Evolutionary conservation across 2,888 invertebrate genomes (phyloP).

Genomic region (Spisula subtruncata): DNA sequence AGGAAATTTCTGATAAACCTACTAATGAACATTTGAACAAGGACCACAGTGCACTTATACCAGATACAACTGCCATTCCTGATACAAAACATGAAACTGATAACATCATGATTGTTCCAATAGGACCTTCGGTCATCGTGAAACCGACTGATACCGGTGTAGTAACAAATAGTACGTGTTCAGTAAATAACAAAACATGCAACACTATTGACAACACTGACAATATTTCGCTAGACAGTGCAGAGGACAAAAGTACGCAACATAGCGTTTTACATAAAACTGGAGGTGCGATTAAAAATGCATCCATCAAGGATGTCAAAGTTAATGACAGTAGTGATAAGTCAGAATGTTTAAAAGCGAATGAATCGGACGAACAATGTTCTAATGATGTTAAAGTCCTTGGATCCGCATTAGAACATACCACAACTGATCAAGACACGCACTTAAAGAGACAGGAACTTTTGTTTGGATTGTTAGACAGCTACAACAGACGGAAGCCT

Average conservation of each 20-base stretch:
- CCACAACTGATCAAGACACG: slow-evolving; percentile 32
- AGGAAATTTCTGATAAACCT: not conserved
- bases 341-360: not conserved
- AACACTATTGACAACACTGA: not conserved
- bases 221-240: not conserved
- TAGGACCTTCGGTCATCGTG: not conserved
- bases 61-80: not conserved
- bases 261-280: not conserved
- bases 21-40: not conserved
- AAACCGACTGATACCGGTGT: not conserved
- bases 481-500: slow-evolving; percentile 55
- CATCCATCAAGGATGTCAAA: not conserved
- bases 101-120: not conserved
- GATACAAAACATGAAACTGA: not conserved
- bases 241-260: not conserved
- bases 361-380: not conserved
- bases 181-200: not conserved
- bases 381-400: slow-evolving; percentile 29
- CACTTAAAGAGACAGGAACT: slow-evolving; percentile 51
- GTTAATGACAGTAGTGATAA: not conserved
- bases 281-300: not conserved
- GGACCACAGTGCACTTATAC: not conserved
- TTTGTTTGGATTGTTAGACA: slow-evolving; percentile 59
- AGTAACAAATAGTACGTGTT: not conserved
- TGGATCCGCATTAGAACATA: slow-evolving; percentile 38